Evolutionary conservation across 2,888 invertebrate genomes (phyloP), one percentile per base, ranked within the genome.

Genomic region (Dicroscelio sp.): DNA sequence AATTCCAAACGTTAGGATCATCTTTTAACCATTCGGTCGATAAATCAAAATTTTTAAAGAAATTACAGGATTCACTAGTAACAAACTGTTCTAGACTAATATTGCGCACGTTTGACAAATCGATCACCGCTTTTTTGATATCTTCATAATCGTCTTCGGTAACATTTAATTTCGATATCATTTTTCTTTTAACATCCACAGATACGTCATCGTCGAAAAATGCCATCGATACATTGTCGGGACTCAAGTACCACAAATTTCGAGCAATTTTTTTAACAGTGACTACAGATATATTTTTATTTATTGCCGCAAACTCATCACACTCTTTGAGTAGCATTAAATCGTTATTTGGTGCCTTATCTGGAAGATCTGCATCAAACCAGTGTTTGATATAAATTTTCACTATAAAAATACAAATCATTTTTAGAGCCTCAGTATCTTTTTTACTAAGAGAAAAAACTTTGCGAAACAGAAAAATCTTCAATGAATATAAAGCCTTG

Each of bases 381-480:
- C 79, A 79, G 48, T 79, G 65, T 65, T 79, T 79, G 17, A 31
- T 25, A 67, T 80, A 80, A 67, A 80, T 80, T 80, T 80, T 67
- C 35, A 80, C 80, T 52, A 80, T 80, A 55, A 80, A 80, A 67
- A 80, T 65, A 23, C 67, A 80, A 48, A 80, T 80, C 12, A 65
- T 31, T 67, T 79, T n/a, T 20, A 79, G 12, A 48, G 67, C 52
- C 23, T 43, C 52, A 65, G 31, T 33, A 71, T 75, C 76, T 58
- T 60, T 76, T 76, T 76, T 76, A 76, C 35, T 76, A 65, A 65
- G 17, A 65, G 65, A 33, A 65, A 80, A 33, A 55, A 80, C 48
- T 33, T 80, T 55, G 35, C 80, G 69, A 69, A 80, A 80, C 33
- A 79, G 48, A 52, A 79, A 79, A 48, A 79, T 79, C 52, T 65